Base-by-base conservation (phyloP, 2,888 invertebrate genomes). In the Drosophila melanosoma region DNA sequence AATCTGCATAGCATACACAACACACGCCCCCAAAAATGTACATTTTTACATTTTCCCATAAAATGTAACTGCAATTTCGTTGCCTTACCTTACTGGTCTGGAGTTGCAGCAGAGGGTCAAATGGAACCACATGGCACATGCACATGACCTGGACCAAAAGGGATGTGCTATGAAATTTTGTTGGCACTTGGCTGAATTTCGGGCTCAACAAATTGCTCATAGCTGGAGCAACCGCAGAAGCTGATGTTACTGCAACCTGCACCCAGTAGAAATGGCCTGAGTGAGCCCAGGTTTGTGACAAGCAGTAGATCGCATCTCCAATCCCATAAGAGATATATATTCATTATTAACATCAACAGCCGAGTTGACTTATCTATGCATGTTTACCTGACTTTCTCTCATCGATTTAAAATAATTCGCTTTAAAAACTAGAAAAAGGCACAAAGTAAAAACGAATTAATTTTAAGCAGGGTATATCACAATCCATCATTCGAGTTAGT, bases 181-280 rank as follows among this genome's bases (percentile, higher is more conserved):
- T 81, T 76, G 83, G 72, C 83, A 81, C 83, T 83, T 76, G 76
- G 57, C 68, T 74, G 69, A 60, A 58, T 70, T 83, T 67, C 49
- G 69, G 64, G 66, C 66, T 78, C 52, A 69, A 68, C 71, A 81
- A 83, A 81, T 82, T 82, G 81, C 66, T 72, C 73, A 65, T 69
- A 70, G 68, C 48, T 58, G 51, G 40, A 36, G 58, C 54, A n/a
- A 58, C 57, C 60, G 32, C 49, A 62, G 76, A 23, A 58, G 60
- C 61, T 56, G 51, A 32, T 61, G 65, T 23, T 54, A 48, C 26
- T 26, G 26, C 26, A 26, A 26, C 26, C 29, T 58, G 53, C 54
- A n/a, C 10, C 33, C 23, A 23, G 2, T 20, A 10, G 15, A 53
- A 35, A 53, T 10, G 15, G 1, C 1, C 15, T 10, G 15, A 5